phyloP scores from a whole-genome alignment of 2,113 vertebrate genomes.

The Amazona guildingii region DNA sequence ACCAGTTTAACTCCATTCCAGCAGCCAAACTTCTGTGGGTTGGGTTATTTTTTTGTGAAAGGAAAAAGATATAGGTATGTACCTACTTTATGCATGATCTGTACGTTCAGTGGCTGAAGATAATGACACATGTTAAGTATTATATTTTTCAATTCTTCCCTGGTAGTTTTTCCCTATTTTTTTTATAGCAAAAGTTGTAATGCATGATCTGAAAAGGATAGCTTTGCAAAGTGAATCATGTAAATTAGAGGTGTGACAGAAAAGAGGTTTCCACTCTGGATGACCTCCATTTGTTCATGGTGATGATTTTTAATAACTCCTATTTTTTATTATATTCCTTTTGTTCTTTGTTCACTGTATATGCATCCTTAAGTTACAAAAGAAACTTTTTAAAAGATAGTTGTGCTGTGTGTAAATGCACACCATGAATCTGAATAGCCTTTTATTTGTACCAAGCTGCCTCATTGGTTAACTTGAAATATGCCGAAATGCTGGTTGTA shows the following conservation, averaged over 20 bases:
- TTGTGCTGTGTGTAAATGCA: background rate
- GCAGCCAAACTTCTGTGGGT: background rate
- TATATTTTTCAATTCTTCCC: background rate
- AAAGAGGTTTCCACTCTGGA: background rate
- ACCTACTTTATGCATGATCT: background rate
- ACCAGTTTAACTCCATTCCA: background rate
- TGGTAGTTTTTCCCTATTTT: background rate
- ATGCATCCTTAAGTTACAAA: background rate
- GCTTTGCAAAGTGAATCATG: background rate
- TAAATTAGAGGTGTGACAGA: background rate
- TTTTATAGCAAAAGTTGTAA: background rate
- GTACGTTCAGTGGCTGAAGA: background rate
- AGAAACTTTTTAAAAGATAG: background rate
- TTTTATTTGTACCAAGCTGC: background rate
- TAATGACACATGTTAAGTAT: background rate
- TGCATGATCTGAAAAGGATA: background rate
- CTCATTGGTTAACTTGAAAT: background rate
- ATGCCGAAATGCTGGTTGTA: background rate
- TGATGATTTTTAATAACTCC: background rate
- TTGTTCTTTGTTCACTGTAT: background rate
- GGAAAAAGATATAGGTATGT: accelerated
- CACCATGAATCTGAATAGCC: background rate
- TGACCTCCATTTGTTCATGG: background rate
- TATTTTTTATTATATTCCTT: accelerated
- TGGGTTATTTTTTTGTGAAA: background rate